phyloP scores from a whole-genome alignment of 2,888 invertebrate genomes.

The Acronicta leporina region DNA sequence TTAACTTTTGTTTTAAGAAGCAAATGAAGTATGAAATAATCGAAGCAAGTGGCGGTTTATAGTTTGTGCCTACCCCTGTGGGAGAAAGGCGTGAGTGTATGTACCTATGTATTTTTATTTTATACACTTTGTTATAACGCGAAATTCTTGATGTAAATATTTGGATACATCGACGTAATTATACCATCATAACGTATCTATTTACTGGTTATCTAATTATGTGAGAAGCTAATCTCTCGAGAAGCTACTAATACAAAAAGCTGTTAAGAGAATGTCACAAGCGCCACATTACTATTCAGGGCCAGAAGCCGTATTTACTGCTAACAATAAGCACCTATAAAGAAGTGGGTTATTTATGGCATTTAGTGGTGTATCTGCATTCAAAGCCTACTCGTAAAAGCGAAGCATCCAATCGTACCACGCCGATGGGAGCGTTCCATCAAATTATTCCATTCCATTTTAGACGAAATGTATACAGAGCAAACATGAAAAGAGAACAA shows the following conservation, averaged over 20 bases:
- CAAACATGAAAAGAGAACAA: slow-evolving; percentile 88
- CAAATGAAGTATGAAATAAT: too few relatives aligned
- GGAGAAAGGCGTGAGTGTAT: too few relatives aligned
- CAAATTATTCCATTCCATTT: slow-evolving; percentile 86
- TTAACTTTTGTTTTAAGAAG: too few relatives aligned
- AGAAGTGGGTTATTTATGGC: slow-evolving; percentile 56
- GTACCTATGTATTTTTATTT: too few relatives aligned
- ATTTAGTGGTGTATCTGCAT: slow-evolving; percentile 22
- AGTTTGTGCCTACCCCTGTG: too few relatives aligned
- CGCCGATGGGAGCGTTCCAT: slow-evolving; percentile 78
- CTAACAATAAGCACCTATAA: slow-evolving; percentile 57
- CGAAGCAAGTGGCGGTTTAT: too few relatives aligned
- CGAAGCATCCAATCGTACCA: slow-evolving; percentile 68
- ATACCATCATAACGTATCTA: too few relatives aligned
- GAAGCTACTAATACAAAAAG: slow-evolving; percentile 8
- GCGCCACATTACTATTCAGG: slow-evolving; percentile 67
- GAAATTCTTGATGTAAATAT: too few relatives aligned
- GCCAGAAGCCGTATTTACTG: slow-evolving; percentile 54
- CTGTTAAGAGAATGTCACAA: slow-evolving; percentile 58
- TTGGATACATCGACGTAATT: too few relatives aligned
- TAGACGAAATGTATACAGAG: slow-evolving; percentile 87
- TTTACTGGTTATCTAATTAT: neutral
- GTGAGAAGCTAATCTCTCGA: too few relatives aligned
- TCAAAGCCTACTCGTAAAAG: slow-evolving; percentile 57
- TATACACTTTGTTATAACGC: too few relatives aligned